Percentiles rank a stretch among this genome's conserved stretches.
These are phyloP conservation scores for Eurystomus gularis DNA, from an alignment of 2,113 vertebrate genomes.

Conservation along the genomic window DNA sequence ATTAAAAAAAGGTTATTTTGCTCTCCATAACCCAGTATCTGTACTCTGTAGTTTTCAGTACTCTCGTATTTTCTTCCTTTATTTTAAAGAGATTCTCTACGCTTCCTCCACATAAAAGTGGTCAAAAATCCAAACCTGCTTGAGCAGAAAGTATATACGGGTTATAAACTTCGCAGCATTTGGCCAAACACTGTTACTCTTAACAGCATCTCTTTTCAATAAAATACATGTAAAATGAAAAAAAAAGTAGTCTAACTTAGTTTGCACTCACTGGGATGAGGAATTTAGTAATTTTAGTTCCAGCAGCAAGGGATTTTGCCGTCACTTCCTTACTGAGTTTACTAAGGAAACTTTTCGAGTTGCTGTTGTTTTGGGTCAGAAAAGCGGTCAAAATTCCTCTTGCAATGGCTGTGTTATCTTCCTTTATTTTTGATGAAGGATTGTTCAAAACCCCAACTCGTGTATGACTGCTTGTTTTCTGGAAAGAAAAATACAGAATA, in stretches of 20 bases:
- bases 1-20: background rate
- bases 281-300: conserved; percentile 85
- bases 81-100: background rate
- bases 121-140: background rate
- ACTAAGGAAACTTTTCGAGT: conserved; percentile 80
- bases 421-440: conserved; percentile 83
- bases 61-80: background rate
- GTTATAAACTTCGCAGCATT: background rate
- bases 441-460: conserved; percentile 91
- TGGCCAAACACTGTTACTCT: background rate
- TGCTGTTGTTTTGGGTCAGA: conserved; percentile 85
- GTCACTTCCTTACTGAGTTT: conserved; percentile 86
- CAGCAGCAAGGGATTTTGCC: conserved; percentile 80
- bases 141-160: background rate
- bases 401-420: conserved; percentile 87
- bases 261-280: conserved; percentile 79
- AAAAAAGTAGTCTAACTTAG: background rate
- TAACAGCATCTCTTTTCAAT: background rate
- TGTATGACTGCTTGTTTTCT: conserved; percentile 84
- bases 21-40: background rate
- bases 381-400: conserved; percentile 89
- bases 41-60: background rate
- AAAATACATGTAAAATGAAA: background rate
- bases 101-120: background rate
- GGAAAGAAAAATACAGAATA: conserved; percentile 29